Base-by-base conservation (phyloP, 2,888 invertebrate species). In the Gastracanthus pulcherrimus region DNA sequence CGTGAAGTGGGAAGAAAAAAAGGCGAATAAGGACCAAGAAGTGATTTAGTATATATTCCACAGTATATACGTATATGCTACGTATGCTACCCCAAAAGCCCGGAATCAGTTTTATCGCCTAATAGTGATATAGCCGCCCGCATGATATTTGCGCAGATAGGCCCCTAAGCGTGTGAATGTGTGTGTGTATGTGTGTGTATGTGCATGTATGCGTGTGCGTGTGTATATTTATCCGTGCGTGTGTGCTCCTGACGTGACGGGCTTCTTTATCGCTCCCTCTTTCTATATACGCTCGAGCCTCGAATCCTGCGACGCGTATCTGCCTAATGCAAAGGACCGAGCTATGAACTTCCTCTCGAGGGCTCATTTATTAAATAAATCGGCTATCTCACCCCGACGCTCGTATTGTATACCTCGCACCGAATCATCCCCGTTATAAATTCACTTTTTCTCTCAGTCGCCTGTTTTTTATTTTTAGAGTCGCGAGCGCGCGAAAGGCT, bases 281-380 rank as follows among this genome's bases (percentile, higher is more conserved):
- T n/a, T n/a, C n/a, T n/a, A n/a, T n/a, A n/a, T n/a, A n/a, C n/a
- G n/a, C n/a, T n/a, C n/a, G n/a, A n/a, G n/a, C n/a, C n/a, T n/a
- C n/a, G n/a, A n/a, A n/a, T n/a, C n/a, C n/a, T n/a, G n/a, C n/a
- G n/a, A n/a, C n/a, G n/a, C n/a, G n/a, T n/a, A n/a, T n/a, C n/a
- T n/a, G n/a, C n/a, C n/a, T n/a, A n/a, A n/a, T n/a, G n/a, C 62
- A 62, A n/a, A 16, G 31, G 34, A n/a, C 11, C 6, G 64, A 34
- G 11, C n/a, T 31, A 64, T 36, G 34, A 64, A 64, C 11, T 19
- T 26, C 36, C 34, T 31, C 13, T 19, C n/a, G 69, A n/a, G 45
- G 31, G 34, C 48, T 70, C 70, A 36, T 70, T 70, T 51, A 48
- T 70, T 70, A 51, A 70, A 55, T 34, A 51, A 69, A 70, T 70